Percentiles rank a stretch among this genome's conserved stretches.
Evolutionary conservation across 1,140 invertebrate genomes (phyloP).

Genomic region (Cotesia vestalis): DNA sequence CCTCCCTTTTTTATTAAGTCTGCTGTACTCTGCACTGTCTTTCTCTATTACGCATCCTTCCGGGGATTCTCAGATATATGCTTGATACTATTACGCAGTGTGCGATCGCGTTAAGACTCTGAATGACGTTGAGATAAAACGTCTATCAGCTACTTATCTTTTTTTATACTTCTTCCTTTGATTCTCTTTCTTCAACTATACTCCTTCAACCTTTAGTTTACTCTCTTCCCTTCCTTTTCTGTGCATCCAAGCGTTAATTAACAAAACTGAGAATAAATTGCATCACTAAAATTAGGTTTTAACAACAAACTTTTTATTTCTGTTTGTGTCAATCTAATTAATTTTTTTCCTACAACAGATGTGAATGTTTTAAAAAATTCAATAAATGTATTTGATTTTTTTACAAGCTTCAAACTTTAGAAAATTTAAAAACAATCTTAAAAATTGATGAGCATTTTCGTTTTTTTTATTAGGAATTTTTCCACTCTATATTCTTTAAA

Average conservation of each 20-base stretch:
- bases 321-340: background rate
- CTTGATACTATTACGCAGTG: conserved; percentile 25
- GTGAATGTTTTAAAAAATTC: too few relatives aligned
- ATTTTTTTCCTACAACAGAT: too few relatives aligned
- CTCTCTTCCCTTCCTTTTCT: background rate
- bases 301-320: conserved; percentile 35
- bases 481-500: too few relatives aligned
- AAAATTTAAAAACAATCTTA: too few relatives aligned
- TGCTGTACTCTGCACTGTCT: conserved; percentile 37
- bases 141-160: conserved; percentile 29
- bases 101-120: conserved; percentile 4
- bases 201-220: too few relatives aligned
- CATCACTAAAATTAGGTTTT: conserved; percentile 47
- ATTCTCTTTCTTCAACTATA: too few relatives aligned
- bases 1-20: conserved; percentile 25
- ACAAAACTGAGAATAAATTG: conserved; percentile 63
- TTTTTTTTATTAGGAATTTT: too few relatives aligned
- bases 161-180: conserved; percentile 22
- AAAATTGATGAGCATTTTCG: too few relatives aligned
- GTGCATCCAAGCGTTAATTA: conserved; percentile 55
- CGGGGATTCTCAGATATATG: conserved; percentile 23
- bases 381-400: too few relatives aligned
- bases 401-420: too few relatives aligned
- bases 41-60: conserved; percentile 25
- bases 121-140: conserved; percentile 30